Conservation (phyloP, 2,797 vertebrate species). For the Scomberomorus guttatus region DNA sequence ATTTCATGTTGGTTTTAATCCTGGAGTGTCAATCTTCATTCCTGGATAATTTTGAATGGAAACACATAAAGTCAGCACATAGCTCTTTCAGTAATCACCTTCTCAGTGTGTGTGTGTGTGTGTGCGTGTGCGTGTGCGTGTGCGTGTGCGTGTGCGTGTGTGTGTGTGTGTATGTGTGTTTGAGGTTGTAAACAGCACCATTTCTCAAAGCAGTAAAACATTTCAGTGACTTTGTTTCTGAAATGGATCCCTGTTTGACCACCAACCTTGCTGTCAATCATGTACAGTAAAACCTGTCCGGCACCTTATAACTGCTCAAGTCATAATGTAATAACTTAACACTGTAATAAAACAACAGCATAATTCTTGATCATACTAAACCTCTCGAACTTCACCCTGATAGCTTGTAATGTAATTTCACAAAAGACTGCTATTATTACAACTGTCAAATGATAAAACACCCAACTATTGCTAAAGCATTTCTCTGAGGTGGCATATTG, state of each 20-base stretch:
- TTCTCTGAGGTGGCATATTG: background rate
- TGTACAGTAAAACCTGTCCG: constrained; percentile 1
- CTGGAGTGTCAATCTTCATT: constrained; percentile 77
- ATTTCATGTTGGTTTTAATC: constrained; percentile 78
- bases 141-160: constrained; percentile 41
- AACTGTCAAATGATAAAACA: background rate
- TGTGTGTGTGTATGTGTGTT: constrained; percentile 43
- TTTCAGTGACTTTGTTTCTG: constrained; percentile 41
- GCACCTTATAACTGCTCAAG: background rate
- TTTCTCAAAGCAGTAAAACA: constrained; percentile 52
- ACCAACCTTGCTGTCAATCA: constrained; percentile 37
- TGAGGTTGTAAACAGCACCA: constrained; percentile 56
- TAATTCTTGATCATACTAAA: constrained; percentile 19
- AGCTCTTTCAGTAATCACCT: constrained; percentile 63
- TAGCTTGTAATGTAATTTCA: background rate
- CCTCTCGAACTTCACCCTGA: background rate
- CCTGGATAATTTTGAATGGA: constrained; percentile 74
- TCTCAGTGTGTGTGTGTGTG: constrained; percentile 29
- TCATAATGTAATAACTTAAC: constrained; percentile 24
- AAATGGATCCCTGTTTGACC: constrained; percentile 43
- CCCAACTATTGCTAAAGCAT: background rate
- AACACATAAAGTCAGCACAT: constrained; percentile 74
- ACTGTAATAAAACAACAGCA: background rate
- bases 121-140: background rate
- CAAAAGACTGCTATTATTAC: background rate